Percentiles rank a stretch among this genome's conserved stretches.
Conservation (phyloP, 2,797 vertebrate genomes). For the Toxotes lorentzi region DNA sequence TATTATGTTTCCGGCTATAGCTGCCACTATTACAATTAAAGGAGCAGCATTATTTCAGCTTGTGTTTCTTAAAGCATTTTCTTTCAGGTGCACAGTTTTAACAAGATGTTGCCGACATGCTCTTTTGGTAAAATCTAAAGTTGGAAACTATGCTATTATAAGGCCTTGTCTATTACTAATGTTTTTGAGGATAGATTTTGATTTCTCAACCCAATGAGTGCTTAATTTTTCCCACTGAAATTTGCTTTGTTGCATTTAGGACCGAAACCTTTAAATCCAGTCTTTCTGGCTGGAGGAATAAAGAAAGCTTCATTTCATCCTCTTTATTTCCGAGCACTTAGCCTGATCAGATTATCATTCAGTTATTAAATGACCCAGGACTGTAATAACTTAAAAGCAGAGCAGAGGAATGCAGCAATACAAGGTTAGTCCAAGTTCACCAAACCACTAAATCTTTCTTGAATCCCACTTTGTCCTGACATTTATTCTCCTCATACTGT, state of each 20-base stretch:
- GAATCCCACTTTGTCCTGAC: conserved; percentile 38
- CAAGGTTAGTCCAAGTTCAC: conserved; percentile 64
- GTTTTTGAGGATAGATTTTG: conserved; percentile 1
- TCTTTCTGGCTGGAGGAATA: conserved; percentile 40
- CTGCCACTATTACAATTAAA: too few species aligned
- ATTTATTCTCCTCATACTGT: conserved; percentile 22
- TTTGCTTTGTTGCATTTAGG: conserved; percentile 28
- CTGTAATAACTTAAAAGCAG: conserved; percentile 65
- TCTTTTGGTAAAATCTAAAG: not conserved
- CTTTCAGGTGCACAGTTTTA: not conserved
- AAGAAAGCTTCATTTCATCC: conserved; percentile 61
- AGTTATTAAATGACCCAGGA: conserved; percentile 68
- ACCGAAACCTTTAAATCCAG: conserved; percentile 30
- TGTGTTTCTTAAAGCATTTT: not conserved
- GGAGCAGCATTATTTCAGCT: not conserved
- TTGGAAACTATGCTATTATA: not conserved
- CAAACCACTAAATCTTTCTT: conserved; percentile 41
- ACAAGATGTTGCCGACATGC: accelerated
- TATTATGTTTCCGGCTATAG: too few species aligned
- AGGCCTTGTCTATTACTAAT: not conserved
- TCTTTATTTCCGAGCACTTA: conserved; percentile 73
- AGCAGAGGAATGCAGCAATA: conserved; percentile 49
- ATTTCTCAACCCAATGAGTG: conserved; percentile 15
- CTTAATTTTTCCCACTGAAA: conserved; percentile 30
- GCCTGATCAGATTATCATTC: conserved; percentile 72